A percentile compares a stretch with the other conserved stretches of the same genome.
These are phyloP conservation scores for Mionectes macconnelli DNA, from an alignment of 2,113 vertebrate genomes.

Conservation along the genomic window DNA sequence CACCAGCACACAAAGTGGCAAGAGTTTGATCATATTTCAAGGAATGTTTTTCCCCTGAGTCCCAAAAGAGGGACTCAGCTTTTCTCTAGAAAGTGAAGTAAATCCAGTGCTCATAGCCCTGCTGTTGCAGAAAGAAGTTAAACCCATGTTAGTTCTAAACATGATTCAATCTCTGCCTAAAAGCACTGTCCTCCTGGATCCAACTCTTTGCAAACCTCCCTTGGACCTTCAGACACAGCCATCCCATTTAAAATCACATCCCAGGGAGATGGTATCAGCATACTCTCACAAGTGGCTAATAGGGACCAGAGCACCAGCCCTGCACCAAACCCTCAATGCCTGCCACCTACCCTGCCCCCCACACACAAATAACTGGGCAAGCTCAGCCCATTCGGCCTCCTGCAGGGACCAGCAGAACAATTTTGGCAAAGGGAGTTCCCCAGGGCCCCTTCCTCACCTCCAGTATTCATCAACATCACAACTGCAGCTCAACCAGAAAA, in stretches of 20 bases:
- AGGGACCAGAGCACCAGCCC: background rate
- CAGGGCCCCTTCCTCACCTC: background rate
- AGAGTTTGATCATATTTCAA: background rate
- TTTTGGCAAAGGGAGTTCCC: background rate
- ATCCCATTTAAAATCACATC: background rate
- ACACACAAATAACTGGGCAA: background rate
- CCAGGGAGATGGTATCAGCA: background rate
- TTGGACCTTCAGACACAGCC: background rate
- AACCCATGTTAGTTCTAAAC: background rate
- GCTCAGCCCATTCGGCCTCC: background rate
- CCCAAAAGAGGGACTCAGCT: background rate
- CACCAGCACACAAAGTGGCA: background rate
- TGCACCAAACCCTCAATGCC: background rate
- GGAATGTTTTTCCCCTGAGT: background rate
- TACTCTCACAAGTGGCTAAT: background rate
- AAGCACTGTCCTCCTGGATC: background rate
- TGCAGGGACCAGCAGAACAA: accelerated
- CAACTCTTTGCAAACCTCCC: background rate
- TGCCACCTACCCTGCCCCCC: background rate
- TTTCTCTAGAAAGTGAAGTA: background rate
- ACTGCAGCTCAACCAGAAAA: background rate
- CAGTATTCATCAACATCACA: background rate
- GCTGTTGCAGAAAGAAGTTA: background rate
- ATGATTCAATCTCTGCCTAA: background rate
- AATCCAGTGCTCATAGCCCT: background rate